Conservation (phyloP, 1,140 invertebrate species). For the Drosophila nigrodunni region DNA sequence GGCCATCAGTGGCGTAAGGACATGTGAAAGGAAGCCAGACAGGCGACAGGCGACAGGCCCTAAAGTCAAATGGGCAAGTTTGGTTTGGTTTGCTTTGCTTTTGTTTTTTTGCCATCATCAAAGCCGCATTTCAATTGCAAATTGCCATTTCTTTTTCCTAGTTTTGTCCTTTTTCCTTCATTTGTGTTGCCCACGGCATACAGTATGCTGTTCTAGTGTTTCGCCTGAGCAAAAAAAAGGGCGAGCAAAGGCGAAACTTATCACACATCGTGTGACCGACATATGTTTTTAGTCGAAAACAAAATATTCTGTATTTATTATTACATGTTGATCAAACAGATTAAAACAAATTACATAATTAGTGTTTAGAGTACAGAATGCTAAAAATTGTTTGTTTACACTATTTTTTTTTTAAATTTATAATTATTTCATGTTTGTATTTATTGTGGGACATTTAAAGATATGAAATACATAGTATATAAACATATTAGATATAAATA, state of each 20-base stretch:
- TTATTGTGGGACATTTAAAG: no score
- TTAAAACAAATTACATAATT: not conserved
- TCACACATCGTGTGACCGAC: constrained; percentile 1
- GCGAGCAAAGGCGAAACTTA: not conserved
- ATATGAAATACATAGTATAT: no score
- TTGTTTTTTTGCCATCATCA: constrained; percentile 45
- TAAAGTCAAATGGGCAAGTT: constrained; percentile 44
- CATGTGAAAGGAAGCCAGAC: constrained; percentile 58
- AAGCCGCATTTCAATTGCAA: constrained; percentile 73
- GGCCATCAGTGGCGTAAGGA: constrained; percentile 65
- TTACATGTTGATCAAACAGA: not conserved
- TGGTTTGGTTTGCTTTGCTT: constrained; percentile 29
- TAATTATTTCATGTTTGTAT: no score
- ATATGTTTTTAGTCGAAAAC: constrained; percentile 6
- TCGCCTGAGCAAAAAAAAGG: not conserved
- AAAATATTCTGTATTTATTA: not conserved
- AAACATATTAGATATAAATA: no score
- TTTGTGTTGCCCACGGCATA: constrained; percentile 1
- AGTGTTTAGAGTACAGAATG: not conserved
- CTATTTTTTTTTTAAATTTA: no score
- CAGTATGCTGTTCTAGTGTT: not conserved
- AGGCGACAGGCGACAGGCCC: constrained; percentile 29
- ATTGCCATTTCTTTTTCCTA: constrained; percentile 35
- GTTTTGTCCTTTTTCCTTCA: constrained; percentile 18
- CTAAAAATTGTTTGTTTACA: no score